Evolutionary conservation across 2,888 invertebrate species (phyloP).

Genomic region (Nephrotoma appendiculata): DNA sequence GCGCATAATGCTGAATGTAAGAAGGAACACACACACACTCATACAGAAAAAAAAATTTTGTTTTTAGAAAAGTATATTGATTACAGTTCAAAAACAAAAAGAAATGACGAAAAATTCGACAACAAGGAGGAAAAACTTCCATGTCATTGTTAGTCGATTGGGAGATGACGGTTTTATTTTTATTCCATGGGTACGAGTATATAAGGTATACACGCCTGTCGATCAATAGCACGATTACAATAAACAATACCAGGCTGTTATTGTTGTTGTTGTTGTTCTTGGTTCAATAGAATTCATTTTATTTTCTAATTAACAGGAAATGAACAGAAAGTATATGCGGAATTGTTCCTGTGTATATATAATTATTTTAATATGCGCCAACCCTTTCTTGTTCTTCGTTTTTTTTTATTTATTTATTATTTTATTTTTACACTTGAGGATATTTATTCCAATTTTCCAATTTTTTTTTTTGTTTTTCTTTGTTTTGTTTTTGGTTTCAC

Average conservation of each 20-base stretch:
- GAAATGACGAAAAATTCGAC: not conserved
- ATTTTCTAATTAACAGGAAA: not conserved
- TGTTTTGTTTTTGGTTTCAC: not conserved
- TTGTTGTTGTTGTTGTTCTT: not conserved
- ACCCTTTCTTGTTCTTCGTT: not conserved
- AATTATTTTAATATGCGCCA: not conserved
- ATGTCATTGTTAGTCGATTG: not conserved
- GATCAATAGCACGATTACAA: not conserved
- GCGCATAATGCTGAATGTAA: not conserved
- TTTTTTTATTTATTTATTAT: too few species aligned
- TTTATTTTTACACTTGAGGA: not conserved
- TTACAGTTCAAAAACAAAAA: not conserved
- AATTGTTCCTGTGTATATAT: not conserved
- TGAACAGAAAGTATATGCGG: not conserved
- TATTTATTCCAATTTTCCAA: not conserved
- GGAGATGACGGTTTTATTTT: not conserved
- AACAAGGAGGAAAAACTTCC: not conserved
- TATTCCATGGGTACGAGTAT: not conserved
- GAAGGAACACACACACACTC: not conserved
- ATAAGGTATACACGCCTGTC: not conserved
- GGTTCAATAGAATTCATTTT: not conserved
- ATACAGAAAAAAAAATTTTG: not conserved
- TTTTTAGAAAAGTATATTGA: not conserved
- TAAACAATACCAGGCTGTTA: not conserved
- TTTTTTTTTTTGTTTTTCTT: not conserved